Evolutionary conservation across 2,888 invertebrate species (phyloP), one percentile per base, ranked within the genome.

Genomic region (Chromoteleia sp.): DNA sequence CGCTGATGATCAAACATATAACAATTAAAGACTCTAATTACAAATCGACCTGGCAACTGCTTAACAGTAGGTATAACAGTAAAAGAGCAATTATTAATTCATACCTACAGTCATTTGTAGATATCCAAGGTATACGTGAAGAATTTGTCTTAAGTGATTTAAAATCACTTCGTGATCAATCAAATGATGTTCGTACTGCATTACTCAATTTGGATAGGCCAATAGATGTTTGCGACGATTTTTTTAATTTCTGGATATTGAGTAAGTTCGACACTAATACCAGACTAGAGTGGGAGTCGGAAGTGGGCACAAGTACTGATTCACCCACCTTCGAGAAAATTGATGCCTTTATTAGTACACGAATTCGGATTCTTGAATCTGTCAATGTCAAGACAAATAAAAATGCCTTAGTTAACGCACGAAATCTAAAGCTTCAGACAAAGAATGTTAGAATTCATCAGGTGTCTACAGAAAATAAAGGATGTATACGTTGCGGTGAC

Each of bases 21-120:
- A 29, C 52, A 0, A 39, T 68, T 5, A 68, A n/a, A 2, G 54
- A 54, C 3, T 0, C 19, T 2, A 68, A 68, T 45, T 68, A 68
- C 45, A 6, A 10, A 1, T 7, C 43, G 0, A 3, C 68, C 1
- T 68, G 68, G 54, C 2, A 68, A n/a, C 0, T 33, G 7, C 0
- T 68, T 1, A 17, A 14, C 0, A 5, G 7, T 1, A 14, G 54
- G 3, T 68, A n/a, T 14, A 33, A 68, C 43, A 54, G 54, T 36
- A 41, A 5, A n/a, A 15, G 12, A 4, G 6, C 10, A 6, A 56
- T 56, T 36, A 36, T 56, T 19, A 30, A 56, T 56, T 0, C 33
- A 17, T 36, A 56, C 36, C 36, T 56, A 19, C 15, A 36, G 36
- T 7, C 36, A 3, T 56, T 56, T 19, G 17, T 56, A 1, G 17